These are phyloP conservation scores for Andrena marginata DNA, from an alignment of 2,888 invertebrate species.

Conservation along the genomic window DNA sequence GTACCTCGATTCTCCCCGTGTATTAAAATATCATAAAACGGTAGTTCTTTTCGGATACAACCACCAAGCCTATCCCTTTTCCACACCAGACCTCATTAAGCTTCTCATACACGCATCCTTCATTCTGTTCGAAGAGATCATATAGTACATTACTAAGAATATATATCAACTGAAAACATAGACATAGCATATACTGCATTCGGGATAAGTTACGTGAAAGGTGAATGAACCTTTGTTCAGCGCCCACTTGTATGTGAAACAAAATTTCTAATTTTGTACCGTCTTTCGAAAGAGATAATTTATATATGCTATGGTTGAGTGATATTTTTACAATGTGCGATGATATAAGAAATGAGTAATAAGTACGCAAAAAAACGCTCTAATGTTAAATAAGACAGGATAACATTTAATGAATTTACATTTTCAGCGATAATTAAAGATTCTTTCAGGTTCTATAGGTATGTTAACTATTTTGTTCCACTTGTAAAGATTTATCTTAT, in stretches of 20 bases:
- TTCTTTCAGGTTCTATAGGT: conserved; percentile 84
- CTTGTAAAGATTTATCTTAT: conserved; percentile 76
- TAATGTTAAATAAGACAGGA: conserved; percentile 55
- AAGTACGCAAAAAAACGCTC: conserved; percentile 55
- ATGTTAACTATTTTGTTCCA: conserved; percentile 85
- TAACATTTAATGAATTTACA: conserved; percentile 68
- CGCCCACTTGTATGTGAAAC: conserved; percentile 38
- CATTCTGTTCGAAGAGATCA: conserved; percentile 47
- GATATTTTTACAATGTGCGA: conserved; percentile 57
- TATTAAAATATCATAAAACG: conserved; percentile 29
- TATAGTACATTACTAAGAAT: conserved; percentile 34
- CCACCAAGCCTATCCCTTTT: conserved; percentile 54
- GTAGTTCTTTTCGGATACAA: conserved; percentile 31
- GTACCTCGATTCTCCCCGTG: conserved; percentile 60
- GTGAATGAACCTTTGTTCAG: conserved; percentile 59
- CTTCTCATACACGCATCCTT: conserved; percentile 45
- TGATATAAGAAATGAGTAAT: conserved; percentile 58
- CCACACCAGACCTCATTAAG: conserved; percentile 40
- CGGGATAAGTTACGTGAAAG: conserved; percentile 51
- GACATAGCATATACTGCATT: conserved; percentile 54
- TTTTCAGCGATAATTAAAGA: conserved; percentile 80
- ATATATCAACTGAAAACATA: conserved; percentile 51
- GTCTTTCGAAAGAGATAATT: conserved; percentile 50
- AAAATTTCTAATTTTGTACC: conserved; percentile 49
- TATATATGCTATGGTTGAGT: conserved; percentile 44